Conservation (phyloP, 2,113 vertebrate genomes). For the Campylomormyrus numenius region DNA sequence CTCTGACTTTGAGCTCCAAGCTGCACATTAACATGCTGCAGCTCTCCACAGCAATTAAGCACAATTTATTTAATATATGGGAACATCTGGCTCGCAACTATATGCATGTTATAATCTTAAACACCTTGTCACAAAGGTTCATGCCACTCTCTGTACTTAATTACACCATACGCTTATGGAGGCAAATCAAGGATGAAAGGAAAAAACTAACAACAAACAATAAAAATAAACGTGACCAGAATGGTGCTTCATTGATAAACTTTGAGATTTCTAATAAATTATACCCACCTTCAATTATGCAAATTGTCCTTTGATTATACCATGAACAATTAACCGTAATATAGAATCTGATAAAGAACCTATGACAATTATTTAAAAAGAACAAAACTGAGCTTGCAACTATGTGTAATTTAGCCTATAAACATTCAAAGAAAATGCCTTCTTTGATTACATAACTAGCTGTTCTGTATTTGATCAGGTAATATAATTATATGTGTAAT, state of each 20-base stretch:
- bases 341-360: neutral
- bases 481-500: slow-evolving; percentile 1
- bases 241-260: neutral
- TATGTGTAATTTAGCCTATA: neutral
- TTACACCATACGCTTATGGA: neutral
- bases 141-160: slow-evolving; percentile 27
- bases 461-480: neutral
- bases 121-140: slow-evolving; percentile 24
- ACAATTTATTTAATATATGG: slow-evolving; percentile 14
- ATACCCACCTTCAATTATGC: neutral
- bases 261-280: neutral
- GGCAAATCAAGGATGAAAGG: neutral
- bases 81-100: slow-evolving; percentile 23
- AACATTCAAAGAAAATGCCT: neutral
- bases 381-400: neutral
- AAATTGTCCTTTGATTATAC: neutral
- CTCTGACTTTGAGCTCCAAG: neutral
- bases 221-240: neutral
- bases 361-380: neutral
- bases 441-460: neutral
- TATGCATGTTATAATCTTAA: slow-evolving; percentile 12
- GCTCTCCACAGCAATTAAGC: slow-evolving; percentile 1
- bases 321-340: neutral
- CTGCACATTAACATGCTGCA: neutral
- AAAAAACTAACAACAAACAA: neutral